A percentile compares a stretch with the other conserved stretches of the same genome.
Evolutionary conservation across 2,113 vertebrate genomes (phyloP).

Genomic region (Promerops cafer): DNA sequence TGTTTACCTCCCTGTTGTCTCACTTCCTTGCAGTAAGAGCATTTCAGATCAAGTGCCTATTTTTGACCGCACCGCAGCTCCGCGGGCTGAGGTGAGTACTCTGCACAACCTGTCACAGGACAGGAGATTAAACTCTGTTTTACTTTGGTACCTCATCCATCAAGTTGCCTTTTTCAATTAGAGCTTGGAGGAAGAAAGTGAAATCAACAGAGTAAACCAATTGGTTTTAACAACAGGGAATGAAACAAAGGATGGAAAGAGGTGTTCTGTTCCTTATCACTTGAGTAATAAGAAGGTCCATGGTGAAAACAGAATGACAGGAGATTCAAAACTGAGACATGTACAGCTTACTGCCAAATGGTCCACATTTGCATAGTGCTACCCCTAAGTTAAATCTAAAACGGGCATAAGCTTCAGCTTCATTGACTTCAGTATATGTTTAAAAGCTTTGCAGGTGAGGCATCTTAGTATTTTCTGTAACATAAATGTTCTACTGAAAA

Average conservation of each 20-base stretch:
- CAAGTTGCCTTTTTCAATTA: neutral
- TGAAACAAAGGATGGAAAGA: neutral
- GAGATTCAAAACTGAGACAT: neutral
- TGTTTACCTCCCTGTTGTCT: neutral
- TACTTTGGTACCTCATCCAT: neutral
- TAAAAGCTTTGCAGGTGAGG: neutral
- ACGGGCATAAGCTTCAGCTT: neutral
- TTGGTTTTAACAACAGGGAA: neutral
- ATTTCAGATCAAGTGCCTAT: neutral
- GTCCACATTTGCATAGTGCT: neutral
- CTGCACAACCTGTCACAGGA: neutral
- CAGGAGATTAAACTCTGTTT: neutral
- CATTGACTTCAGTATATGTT: neutral
- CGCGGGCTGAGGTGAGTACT: slow-evolving; percentile 69
- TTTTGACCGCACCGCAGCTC: slow-evolving; percentile 53
- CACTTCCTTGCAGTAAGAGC: slow-evolving; percentile 66
- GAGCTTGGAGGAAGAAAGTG: neutral
- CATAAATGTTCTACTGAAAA: neutral
- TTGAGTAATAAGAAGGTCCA: neutral
- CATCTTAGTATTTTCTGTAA: neutral
- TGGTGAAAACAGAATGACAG: neutral
- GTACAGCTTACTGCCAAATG: neutral
- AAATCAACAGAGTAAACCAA: neutral
- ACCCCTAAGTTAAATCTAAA: neutral
- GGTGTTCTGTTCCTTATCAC: neutral